phyloP scores from a whole-genome alignment of 2,797 vertebrate species.

The Periparus ater region DNA sequence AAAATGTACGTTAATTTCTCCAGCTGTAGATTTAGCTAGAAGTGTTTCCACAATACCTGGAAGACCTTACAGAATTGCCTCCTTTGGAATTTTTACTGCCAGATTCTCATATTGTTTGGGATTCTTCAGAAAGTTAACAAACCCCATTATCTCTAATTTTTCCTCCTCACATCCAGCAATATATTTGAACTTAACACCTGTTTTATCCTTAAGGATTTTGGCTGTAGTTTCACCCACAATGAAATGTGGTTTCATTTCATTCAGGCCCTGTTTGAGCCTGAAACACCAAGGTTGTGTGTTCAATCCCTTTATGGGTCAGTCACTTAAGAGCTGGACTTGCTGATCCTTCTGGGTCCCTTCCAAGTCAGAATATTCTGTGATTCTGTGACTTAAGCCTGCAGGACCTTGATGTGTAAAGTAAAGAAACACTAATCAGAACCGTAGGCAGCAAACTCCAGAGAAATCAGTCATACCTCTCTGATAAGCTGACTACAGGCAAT shows the following conservation, averaged over 20 bases:
- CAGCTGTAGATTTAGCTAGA: constrained; percentile 88
- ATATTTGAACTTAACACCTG: constrained; percentile 91
- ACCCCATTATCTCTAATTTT: not conserved
- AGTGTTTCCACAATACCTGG: constrained; percentile 89
- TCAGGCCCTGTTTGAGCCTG: constrained; percentile 72
- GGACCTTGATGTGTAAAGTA: constrained; percentile 86
- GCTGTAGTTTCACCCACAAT: constrained; percentile 89
- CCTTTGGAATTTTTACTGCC: constrained; percentile 59
- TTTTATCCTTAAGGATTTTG: constrained; percentile 89
- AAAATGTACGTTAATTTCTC: constrained; percentile 90
- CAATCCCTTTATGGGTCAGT: not conserved
- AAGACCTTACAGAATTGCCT: constrained; percentile 87
- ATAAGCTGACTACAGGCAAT: constrained; percentile 86
- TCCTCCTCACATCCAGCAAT: constrained; percentile 85
- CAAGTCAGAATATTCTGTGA: not conserved
- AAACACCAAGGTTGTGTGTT: not conserved
- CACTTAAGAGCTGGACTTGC: not conserved
- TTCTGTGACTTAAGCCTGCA: constrained; percentile 73
- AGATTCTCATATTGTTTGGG: not conserved
- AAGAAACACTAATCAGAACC: constrained; percentile 84
- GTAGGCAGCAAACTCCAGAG: constrained; percentile 89
- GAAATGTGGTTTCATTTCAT: constrained; percentile 89
- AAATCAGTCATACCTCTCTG: constrained; percentile 85
- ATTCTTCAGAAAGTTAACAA: not conserved
- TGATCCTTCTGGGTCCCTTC: not conserved